phyloP scores from a whole-genome alignment of 2,888 invertebrate species.

The Prostheceraeus crozeri region DNA sequence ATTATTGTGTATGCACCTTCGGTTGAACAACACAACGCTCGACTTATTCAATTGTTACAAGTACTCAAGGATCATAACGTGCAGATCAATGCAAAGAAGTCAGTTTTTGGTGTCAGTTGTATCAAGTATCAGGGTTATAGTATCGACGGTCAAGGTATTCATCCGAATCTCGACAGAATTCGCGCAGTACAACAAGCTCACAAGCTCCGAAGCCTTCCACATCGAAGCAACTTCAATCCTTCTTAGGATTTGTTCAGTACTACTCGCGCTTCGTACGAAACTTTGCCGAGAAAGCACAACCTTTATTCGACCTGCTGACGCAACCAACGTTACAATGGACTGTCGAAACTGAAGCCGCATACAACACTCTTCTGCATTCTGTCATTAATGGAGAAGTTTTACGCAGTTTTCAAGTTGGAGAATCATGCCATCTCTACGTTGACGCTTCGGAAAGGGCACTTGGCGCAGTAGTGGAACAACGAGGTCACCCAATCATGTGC shows the following conservation, averaged over 20 bases:
- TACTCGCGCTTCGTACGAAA: conserved; percentile 9
- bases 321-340: neutral
- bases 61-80: conserved; percentile 3
- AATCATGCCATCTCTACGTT: neutral
- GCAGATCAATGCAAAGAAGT: neutral
- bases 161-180: conserved; percentile 15
- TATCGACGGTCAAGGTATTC: neutral
- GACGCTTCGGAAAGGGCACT: conserved; percentile 6
- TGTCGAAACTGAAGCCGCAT: neutral
- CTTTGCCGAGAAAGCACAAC: neutral
- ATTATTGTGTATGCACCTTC: conserved; percentile 6
- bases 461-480: conserved; percentile 19
- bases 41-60: conserved; percentile 5
- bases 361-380: neutral
- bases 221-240: neutral
- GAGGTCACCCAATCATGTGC: conserved; percentile 20
- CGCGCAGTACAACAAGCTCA: no score
- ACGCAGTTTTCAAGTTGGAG: neutral
- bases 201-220: conserved; percentile 9
- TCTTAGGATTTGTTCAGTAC: conserved; percentile 6
- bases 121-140: neutral
- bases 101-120: neutral
- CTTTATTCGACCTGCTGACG: conserved; percentile 5
- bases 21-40: neutral
- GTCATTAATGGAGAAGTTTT: conserved; percentile 3